These are phyloP conservation scores for Triops longicaudatus DNA, from an alignment of 1,140 invertebrate species.

Conservation along the genomic window DNA sequence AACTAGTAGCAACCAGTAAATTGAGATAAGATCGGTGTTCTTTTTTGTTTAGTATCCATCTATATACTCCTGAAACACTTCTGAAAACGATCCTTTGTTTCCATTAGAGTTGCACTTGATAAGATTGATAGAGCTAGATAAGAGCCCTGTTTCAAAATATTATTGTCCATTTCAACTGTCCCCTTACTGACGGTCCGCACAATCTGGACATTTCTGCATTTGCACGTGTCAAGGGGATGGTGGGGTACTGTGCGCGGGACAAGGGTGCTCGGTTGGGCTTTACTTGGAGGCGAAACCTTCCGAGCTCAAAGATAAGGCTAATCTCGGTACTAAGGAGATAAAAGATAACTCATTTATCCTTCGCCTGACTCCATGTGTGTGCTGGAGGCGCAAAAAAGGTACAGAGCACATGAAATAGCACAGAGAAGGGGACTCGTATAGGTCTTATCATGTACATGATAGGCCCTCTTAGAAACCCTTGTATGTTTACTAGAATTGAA, in stretches of 20 bases:
- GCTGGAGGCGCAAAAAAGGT: conserved; percentile 10
- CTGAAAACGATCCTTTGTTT: conserved; percentile 7
- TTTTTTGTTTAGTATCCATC: background rate
- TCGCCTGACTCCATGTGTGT: background rate
- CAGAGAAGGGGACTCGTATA: background rate
- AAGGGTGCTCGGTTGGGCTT: background rate
- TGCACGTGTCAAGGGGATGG: background rate
- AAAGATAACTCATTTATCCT: conserved; percentile 15
- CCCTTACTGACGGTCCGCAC: background rate
- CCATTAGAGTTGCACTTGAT: background rate
- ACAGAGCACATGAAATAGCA: background rate
- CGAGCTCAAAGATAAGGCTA: background rate
- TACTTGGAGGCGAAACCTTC: background rate
- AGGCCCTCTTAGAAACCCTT: conserved; percentile 6
- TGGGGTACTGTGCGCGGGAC: too few relatives aligned
- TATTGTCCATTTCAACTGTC: background rate
- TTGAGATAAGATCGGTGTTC: background rate
- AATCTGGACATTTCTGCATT: conserved; percentile 15
- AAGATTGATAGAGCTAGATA: background rate
- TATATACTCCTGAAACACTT: background rate
- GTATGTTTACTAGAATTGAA: conserved; percentile 12
- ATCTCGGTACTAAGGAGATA: conserved; percentile 6
- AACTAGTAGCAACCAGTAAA: conserved; percentile 9
- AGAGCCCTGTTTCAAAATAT: background rate
- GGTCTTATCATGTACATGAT: conserved; percentile 1